phyloP scores from a whole-genome alignment of 2,797 vertebrate genomes.

The Poeciliopsis turneri region DNA sequence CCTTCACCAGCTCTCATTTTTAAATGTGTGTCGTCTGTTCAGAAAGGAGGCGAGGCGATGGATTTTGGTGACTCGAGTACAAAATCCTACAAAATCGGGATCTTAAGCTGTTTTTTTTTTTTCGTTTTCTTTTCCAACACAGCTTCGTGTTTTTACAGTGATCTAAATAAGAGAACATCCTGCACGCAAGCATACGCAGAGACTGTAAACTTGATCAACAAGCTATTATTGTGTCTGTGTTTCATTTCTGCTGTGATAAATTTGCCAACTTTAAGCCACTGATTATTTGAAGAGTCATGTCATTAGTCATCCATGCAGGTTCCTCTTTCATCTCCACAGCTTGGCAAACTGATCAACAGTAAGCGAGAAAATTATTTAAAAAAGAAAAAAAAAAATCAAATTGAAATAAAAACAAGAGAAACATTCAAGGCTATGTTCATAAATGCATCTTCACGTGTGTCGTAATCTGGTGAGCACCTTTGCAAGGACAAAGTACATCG shows the following conservation, averaged over 20 bases:
- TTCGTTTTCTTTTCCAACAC: slow-evolving; percentile 39
- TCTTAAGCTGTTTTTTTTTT: slow-evolving; percentile 44
- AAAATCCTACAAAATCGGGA: slow-evolving; percentile 77
- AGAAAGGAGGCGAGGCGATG: slow-evolving; percentile 1
- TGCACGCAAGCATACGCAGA: slow-evolving; percentile 46
- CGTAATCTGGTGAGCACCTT: slow-evolving; percentile 56
- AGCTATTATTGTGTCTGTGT: slow-evolving; percentile 31
- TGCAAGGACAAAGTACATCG: slow-evolving; percentile 29
- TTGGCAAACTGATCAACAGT: slow-evolving; percentile 34
- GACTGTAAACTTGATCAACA: slow-evolving; percentile 46
- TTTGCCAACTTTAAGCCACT: slow-evolving; percentile 15
- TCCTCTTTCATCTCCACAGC: slow-evolving; percentile 46
- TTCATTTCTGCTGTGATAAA: slow-evolving; percentile 22
- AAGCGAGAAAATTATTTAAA: slow-evolving; percentile 38
- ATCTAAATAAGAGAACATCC: slow-evolving; percentile 61
- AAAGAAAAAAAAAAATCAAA: slow-evolving; percentile 25
- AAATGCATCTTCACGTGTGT: slow-evolving; percentile 27
- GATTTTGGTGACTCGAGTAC: slow-evolving; percentile 59
- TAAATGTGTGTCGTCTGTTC: slow-evolving; percentile 11
- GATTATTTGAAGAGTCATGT: slow-evolving; percentile 7
- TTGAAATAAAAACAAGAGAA: slow-evolving; percentile 27
- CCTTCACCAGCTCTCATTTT: neutral
- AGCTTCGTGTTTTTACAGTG: slow-evolving; percentile 46
- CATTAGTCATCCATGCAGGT: slow-evolving; percentile 49
- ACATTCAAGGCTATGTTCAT: slow-evolving; percentile 59